Evolutionary conservation across 2,888 invertebrate genomes (phyloP), one percentile per base, ranked within the genome.

Genomic region (Tetramorium bicarinatum): DNA sequence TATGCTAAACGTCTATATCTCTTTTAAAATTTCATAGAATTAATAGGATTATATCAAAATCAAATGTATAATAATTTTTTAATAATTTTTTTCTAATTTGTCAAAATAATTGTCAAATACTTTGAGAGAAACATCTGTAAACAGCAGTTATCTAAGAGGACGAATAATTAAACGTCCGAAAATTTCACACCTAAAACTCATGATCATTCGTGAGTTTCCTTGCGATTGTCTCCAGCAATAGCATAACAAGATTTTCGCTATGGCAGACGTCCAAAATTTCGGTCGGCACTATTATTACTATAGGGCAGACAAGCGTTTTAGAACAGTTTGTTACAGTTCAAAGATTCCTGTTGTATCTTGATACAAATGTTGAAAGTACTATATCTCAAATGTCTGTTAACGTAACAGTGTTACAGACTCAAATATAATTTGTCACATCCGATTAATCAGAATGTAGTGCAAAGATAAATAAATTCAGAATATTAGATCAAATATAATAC

Each of bases 271-370:
- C 71, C 71, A 79, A 79, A 79, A 79, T 34, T 71, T 71, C 47
- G 56, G 79, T 44, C 44, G 54, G 6, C 52, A 41, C 77, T 77
- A 77, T 79, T 79, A 79, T 79, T 79, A 79, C 41, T 56, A 25
- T 34, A 59, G 21, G 21, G 1, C 56, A 52, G 38, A 44, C 44
- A 56, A 44, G 18, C 38, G 49, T 67, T 54, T 15, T 67, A 71
- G n/a, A 13, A 25, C 8, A 34, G 69, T 56, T 77, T n/a, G n/a
- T 41, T 21, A 8, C 13, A 47, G 44, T 71, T 79, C 56, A 47
- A 47, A 79, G 56, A 79, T 7, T 62, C 25, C 21, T 71, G 56
- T 47, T 21, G 21, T 25, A 44, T 56, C 7, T 69, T 34, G 34
- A 34, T 56, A 1, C 8, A 54, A 79, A 21, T 38, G 29, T 34